A percentile compares a stretch with the other conserved stretches of the same genome.
These are phyloP conservation scores for Heterohyrax brucei DNA, from an alignment of 2,797 vertebrate genomes.

Conservation along the genomic window DNA sequence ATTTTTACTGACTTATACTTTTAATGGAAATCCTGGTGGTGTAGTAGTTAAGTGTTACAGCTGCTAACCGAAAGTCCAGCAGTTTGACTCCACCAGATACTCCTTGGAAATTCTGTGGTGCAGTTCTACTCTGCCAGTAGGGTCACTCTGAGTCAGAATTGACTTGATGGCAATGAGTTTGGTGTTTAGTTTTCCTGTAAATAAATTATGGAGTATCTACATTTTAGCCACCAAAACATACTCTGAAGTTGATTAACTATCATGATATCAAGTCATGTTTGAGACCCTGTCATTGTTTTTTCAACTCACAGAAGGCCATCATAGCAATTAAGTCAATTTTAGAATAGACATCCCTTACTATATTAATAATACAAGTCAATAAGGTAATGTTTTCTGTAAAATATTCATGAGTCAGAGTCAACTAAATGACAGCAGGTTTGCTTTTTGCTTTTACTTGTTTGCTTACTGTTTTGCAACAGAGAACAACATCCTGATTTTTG, in stretches of 20 bases:
- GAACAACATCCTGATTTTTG: constrained; percentile 2
- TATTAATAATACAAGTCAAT: background rate
- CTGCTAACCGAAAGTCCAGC: too few relatives aligned
- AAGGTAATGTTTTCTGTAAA: background rate
- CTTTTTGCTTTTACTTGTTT: background rate
- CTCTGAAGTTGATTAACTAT: background rate
- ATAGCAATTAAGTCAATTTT: background rate
- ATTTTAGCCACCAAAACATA: background rate
- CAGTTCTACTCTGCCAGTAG: too few relatives aligned
- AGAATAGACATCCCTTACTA: background rate
- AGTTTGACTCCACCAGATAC: too few relatives aligned
- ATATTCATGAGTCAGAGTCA: background rate
- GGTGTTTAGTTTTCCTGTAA: too few relatives aligned
- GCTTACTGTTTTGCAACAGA: background rate
- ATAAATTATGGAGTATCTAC: background rate
- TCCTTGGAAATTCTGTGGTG: too few relatives aligned
- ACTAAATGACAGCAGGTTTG: background rate
- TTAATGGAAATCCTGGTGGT: background rate
- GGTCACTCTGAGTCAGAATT: too few relatives aligned
- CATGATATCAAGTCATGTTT: background rate
- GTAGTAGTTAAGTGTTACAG: too few relatives aligned
- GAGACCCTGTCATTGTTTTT: background rate
- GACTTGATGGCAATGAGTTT: too few relatives aligned
- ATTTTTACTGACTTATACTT: background rate
- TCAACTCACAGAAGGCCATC: background rate